Conservation (phyloP, 2,113 vertebrate genomes). For the Melanocharis versteri region DNA sequence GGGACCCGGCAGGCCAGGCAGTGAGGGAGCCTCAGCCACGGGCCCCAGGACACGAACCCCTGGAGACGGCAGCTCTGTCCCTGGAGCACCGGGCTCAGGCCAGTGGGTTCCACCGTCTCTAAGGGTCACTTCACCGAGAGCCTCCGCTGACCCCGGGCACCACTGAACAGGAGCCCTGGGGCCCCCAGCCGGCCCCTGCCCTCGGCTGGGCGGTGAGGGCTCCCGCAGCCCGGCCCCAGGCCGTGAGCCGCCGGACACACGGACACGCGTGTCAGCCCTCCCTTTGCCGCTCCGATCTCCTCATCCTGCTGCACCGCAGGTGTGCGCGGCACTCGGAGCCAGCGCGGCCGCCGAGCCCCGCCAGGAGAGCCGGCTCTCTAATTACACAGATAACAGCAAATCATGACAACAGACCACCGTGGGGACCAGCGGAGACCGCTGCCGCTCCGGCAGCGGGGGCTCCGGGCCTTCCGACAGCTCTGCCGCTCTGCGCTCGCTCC, state of each 20-base stretch:
- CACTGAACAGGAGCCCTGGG: accelerated
- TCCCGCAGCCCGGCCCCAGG: accelerated
- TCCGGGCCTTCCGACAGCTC: neutral
- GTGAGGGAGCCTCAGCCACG: accelerated
- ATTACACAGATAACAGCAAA: neutral
- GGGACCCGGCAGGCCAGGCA: neutral
- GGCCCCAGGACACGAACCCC: neutral
- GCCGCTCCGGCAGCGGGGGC: neutral
- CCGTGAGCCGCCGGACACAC: neutral
- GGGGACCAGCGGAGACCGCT: neutral
- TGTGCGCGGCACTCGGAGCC: neutral
- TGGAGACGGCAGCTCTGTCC: neutral
- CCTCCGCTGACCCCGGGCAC: accelerated
- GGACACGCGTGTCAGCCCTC: neutral
- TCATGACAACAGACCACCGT: neutral
- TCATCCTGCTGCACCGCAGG: neutral
- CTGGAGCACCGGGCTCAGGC: neutral
- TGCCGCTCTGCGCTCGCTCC: accelerated
- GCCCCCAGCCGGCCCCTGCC: neutral
- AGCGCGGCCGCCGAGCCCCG: neutral
- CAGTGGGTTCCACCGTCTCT: neutral
- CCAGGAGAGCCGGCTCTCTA: neutral
- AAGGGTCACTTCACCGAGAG: accelerated
- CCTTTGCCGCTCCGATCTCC: neutral
- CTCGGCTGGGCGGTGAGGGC: accelerated